These are phyloP conservation scores for Drosophila leonis DNA, from an alignment of 2,888 invertebrate genomes.

Conservation along the genomic window DNA sequence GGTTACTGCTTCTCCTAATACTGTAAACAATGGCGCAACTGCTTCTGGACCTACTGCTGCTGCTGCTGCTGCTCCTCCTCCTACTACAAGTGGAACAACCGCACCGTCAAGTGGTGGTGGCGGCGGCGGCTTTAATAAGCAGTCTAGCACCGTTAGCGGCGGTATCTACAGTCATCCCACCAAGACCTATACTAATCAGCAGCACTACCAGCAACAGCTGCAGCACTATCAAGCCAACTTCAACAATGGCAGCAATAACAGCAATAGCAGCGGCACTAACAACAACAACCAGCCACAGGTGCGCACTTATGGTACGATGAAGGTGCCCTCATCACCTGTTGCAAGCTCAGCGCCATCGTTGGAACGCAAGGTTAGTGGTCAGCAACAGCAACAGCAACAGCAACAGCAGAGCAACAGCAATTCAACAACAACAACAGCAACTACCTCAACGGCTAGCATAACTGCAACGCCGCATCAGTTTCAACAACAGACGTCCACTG, in stretches of 20 bases:
- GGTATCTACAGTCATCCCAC: constrained; percentile 68
- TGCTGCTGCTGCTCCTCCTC: constrained; percentile 11
- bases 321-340: constrained; percentile 84
- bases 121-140: constrained; percentile 34
- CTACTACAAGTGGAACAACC: constrained; percentile 6
- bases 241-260: constrained; percentile 30
- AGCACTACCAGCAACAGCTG: constrained; percentile 82
- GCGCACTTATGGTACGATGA: constrained; percentile 83
- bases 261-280: constrained; percentile 51
- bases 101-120: constrained; percentile 21
- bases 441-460: constrained; percentile 85
- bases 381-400: constrained; percentile 42
- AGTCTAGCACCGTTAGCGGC: constrained; percentile 18
- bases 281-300: constrained; percentile 82
- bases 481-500: constrained; percentile 69
- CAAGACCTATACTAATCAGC: constrained; percentile 80
- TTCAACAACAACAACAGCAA: constrained; percentile 85
- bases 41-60: constrained; percentile 26
- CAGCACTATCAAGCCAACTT: constrained; percentile 64
- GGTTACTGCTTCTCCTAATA: constrained; percentile 84
- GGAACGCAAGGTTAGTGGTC: constrained; percentile 85
- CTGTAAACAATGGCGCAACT: constrained; percentile 62
- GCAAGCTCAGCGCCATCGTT: constrained; percentile 86
- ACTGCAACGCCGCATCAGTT: constrained; percentile 84
- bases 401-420: constrained; percentile 31